Percentiles rank a stretch among this genome's conserved stretches.
phyloP scores from a whole-genome alignment of 2,888 invertebrate species.

The Nemurella pictetii region DNA sequence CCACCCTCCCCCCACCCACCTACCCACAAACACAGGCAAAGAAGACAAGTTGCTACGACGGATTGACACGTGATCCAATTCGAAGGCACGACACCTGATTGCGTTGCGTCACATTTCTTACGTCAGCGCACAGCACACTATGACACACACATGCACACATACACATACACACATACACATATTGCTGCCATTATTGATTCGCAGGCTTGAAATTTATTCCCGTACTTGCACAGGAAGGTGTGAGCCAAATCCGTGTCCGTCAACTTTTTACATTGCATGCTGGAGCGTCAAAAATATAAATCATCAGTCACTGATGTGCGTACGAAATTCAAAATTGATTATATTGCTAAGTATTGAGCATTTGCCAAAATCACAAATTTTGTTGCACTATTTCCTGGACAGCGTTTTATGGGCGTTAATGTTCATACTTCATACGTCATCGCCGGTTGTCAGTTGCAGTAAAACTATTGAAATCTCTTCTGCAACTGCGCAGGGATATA shows the following conservation, averaged over 20 bases:
- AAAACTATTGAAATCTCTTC: slow-evolving; percentile 6
- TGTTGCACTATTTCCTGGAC: background rate
- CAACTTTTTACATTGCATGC: background rate
- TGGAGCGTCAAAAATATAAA: background rate
- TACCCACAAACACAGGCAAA: background rate
- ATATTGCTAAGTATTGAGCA: background rate
- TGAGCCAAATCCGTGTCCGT: background rate
- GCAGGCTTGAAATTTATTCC: background rate
- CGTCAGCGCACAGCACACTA: slow-evolving; percentile 16
- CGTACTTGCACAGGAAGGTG: background rate
- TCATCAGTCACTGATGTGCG: background rate
- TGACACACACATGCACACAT: no score
- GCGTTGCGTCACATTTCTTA: slow-evolving; percentile 23
- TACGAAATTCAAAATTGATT: background rate
- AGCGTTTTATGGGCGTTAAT: background rate
- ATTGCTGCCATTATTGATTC: background rate
- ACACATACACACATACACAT: no score
- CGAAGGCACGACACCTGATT: slow-evolving; percentile 34
- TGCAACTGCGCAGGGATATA: background rate
- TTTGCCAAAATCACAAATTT: background rate
- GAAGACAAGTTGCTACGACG: slow-evolving; percentile 33
- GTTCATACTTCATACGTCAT: background rate
- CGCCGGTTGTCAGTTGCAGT: background rate
- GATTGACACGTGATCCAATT: slow-evolving; percentile 38
- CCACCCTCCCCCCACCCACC: slow-evolving; percentile 8